Percentiles rank a stretch among this genome's conserved stretches.
phyloP scores from a whole-genome alignment of 2,797 vertebrate genomes.

The Falco novaeseelandiae region DNA sequence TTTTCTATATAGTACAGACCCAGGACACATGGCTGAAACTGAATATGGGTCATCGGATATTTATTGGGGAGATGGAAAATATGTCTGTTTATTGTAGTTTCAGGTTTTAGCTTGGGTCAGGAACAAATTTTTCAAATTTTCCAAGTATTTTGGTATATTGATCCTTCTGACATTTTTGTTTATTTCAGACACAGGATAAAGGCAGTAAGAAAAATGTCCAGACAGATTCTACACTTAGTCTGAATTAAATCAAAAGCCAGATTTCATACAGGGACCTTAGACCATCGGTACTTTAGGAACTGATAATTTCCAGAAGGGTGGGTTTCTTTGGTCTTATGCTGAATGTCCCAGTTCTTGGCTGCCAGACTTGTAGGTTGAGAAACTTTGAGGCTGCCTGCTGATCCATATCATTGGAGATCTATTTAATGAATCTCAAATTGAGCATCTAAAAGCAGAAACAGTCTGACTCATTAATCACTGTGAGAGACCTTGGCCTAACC shows the following conservation, averaged over 20 bases:
- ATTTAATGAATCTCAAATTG: neutral
- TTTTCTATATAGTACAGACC: neutral
- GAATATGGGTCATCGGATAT: neutral
- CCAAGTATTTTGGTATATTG: neutral
- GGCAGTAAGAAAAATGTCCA: neutral
- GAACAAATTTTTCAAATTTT: neutral
- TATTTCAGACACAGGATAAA: neutral
- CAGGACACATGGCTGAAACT: neutral
- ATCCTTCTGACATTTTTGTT: neutral
- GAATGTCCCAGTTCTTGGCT: neutral
- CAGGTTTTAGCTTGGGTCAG: neutral
- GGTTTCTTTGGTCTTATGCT: neutral
- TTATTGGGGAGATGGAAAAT: neutral
- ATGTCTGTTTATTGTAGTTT: neutral
- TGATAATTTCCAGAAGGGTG: neutral
- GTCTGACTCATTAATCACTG: neutral
- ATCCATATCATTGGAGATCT: neutral
- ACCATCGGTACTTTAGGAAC: neutral
- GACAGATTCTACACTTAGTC: neutral
- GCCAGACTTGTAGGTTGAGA: neutral
- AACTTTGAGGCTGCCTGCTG: constrained; percentile 1
- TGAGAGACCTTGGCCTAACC: neutral
- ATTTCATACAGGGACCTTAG: neutral
- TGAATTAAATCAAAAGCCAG: neutral
- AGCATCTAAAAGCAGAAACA: constrained; percentile 30